These are phyloP conservation scores for Lycodopsis pacificus DNA, from an alignment of 2,797 vertebrate species.

Conservation along the genomic window DNA sequence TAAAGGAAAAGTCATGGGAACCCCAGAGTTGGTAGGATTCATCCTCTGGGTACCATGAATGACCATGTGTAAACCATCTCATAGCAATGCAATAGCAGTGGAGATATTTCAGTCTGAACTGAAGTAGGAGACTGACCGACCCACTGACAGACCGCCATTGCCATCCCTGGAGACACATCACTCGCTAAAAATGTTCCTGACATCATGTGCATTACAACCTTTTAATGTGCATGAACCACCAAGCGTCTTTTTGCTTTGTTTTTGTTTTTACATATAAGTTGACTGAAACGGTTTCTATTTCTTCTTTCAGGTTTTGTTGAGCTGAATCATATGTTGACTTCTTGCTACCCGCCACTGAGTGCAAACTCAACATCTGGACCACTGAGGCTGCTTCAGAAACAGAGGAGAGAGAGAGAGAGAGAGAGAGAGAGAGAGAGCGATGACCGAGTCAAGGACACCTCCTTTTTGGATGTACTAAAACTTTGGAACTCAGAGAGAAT, in stretches of 20 bases:
- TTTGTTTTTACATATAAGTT: background rate
- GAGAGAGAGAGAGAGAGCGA: conserved; percentile 29
- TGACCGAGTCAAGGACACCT: conserved; percentile 69
- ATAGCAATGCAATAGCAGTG: too few relatives aligned
- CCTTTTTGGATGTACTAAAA: conserved; percentile 90
- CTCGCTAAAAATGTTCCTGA: background rate
- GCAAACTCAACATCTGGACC: conserved; percentile 79
- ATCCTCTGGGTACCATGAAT: conserved; percentile 9
- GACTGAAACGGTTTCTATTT: background rate
- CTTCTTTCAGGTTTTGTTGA: conserved; percentile 88
- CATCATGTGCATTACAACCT: background rate
- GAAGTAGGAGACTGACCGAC: background rate
- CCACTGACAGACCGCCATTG: too few relatives aligned
- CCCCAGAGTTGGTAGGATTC: background rate
- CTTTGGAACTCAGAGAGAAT: conserved; percentile 85
- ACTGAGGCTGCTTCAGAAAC: conserved; percentile 79
- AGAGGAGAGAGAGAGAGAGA: conserved; percentile 58
- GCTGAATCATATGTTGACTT: conserved; percentile 91
- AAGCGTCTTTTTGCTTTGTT: background rate
- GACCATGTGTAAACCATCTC: background rate
- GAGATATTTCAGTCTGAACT: background rate
- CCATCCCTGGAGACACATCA: background rate
- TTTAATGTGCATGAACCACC: background rate
- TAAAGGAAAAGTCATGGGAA: background rate
- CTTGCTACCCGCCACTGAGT: conserved; percentile 85